Percentiles rank a stretch among this genome's conserved stretches.
Evolutionary conservation across 2,888 invertebrate species (phyloP).

Genomic region (Agrilus biguttatus): DNA sequence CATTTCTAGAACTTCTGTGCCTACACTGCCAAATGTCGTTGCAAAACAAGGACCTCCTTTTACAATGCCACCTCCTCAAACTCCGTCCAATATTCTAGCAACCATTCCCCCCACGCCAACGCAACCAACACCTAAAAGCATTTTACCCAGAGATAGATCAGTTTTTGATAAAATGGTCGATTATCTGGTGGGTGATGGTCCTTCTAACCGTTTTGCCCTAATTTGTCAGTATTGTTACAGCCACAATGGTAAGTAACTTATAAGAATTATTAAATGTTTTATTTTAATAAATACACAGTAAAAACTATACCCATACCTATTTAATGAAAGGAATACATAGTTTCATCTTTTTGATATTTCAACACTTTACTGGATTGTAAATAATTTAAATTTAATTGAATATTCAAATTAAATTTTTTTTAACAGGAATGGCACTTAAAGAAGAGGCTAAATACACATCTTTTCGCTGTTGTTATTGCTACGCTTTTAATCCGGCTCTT

Average conservation of each 20-base stretch:
- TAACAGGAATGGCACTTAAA: conserved; percentile 51
- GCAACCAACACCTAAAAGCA: conserved; percentile 49
- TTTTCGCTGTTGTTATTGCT: conserved; percentile 87
- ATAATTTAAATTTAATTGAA: too few relatives aligned
- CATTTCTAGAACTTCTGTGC: neutral
- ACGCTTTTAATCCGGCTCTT: conserved; percentile 70
- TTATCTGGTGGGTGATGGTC: conserved; percentile 90
- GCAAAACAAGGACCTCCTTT: neutral
- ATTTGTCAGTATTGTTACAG: conserved; percentile 81
- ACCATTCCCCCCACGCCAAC: conserved; percentile 11
- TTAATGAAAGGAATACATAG: too few relatives aligned
- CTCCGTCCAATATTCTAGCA: neutral
- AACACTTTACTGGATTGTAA: conserved; percentile 34
- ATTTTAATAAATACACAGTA: too few relatives aligned
- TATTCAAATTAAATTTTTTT: conserved; percentile 1
- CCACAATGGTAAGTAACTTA: conserved; percentile 68
- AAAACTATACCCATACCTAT: too few relatives aligned
- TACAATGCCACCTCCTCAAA: neutral
- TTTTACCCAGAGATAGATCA: conserved; percentile 60
- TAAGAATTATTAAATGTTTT: neutral
- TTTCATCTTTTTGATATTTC: too few relatives aligned
- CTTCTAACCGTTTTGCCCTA: conserved; percentile 85
- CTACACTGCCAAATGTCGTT: neutral
- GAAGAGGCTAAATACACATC: conserved; percentile 63
- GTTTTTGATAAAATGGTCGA: conserved; percentile 84